Conservation (phyloP, 1,140 invertebrate species). For the Neodiprion pinetum region DNA sequence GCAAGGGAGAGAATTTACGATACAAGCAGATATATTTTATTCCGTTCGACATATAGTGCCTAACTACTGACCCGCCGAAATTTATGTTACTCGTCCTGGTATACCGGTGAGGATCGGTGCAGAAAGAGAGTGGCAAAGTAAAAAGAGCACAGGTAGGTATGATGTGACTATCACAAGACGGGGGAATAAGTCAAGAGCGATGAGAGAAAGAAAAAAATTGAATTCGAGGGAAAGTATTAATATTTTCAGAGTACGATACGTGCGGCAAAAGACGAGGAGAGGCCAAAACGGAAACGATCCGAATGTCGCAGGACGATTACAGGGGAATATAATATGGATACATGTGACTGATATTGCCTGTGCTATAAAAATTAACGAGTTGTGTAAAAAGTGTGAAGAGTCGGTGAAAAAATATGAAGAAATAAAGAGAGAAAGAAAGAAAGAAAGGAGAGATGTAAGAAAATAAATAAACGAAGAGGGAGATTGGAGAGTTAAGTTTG, state of each 20-base stretch:
- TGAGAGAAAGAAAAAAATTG: no score
- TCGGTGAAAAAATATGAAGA: slow-evolving; percentile 28
- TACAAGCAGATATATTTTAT: slow-evolving; percentile 54
- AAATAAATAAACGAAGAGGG: not conserved
- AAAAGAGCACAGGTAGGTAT: slow-evolving; percentile 27
- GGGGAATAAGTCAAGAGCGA: slow-evolving; percentile 12
- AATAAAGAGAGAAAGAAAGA: slow-evolving; percentile 32
- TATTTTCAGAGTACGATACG: no score
- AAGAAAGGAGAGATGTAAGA: not conserved
- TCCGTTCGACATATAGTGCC: slow-evolving; percentile 49
- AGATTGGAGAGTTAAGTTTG: not conserved
- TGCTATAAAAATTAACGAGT: not conserved
- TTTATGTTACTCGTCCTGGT: slow-evolving; percentile 48
- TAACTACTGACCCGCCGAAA: slow-evolving; percentile 48
- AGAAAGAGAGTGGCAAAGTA: slow-evolving; percentile 14
- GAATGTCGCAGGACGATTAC: no score
- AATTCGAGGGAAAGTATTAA: no score
- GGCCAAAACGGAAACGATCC: no score
- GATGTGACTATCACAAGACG: slow-evolving; percentile 21
- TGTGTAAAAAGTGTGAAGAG: not conserved
- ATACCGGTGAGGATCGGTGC: not conserved
- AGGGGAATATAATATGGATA: not conserved
- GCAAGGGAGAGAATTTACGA: slow-evolving; percentile 48
- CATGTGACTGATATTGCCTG: slow-evolving; percentile 20
- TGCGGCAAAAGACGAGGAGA: no score